A percentile compares a stretch with the other conserved stretches of the same genome.
Evolutionary conservation across 2,797 vertebrate genomes (phyloP).

Genomic region (Lateolabrax maculatus): DNA sequence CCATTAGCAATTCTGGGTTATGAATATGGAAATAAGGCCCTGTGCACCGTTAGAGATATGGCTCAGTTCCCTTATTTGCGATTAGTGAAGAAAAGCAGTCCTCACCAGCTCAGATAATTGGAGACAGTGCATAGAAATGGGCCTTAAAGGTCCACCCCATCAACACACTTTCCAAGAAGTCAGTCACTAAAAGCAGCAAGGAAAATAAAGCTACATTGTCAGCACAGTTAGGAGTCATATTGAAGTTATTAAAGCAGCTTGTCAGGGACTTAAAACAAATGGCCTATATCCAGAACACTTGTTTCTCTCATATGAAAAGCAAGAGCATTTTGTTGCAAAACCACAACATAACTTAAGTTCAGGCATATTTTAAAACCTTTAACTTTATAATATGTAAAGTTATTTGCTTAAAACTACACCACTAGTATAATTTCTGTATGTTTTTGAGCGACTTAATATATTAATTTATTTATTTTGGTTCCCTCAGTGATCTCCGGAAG

Average conservation of each 20-base stretch:
- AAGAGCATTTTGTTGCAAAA: neutral
- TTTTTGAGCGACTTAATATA: neutral
- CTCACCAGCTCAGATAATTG: slow-evolving; percentile 90
- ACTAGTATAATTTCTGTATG: neutral
- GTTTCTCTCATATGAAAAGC: neutral
- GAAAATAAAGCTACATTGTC: slow-evolving; percentile 85
- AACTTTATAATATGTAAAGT: neutral
- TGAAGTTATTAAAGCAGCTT: slow-evolving; percentile 85
- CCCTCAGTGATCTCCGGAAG: slow-evolving; percentile 74
- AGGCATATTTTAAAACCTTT: neutral
- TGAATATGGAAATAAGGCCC: slow-evolving; percentile 92
- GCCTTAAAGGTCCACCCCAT: slow-evolving; percentile 86
- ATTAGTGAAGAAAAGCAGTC: slow-evolving; percentile 88
- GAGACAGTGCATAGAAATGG: slow-evolving; percentile 89
- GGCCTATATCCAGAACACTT: slow-evolving; percentile 4
- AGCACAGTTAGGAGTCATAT: slow-evolving; percentile 83
- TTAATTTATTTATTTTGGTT: slow-evolving; percentile 20
- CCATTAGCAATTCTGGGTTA: slow-evolving; percentile 91
- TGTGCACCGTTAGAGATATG: slow-evolving; percentile 87
- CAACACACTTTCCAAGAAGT: slow-evolving; percentile 84
- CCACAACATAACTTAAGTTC: neutral
- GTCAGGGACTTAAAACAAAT: slow-evolving; percentile 33
- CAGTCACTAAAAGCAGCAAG: slow-evolving; percentile 76
- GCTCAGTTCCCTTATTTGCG: slow-evolving; percentile 90
- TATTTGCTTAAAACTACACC: neutral